Conservation (phyloP, 2,888 invertebrate species). For the Apeira syringaria region DNA sequence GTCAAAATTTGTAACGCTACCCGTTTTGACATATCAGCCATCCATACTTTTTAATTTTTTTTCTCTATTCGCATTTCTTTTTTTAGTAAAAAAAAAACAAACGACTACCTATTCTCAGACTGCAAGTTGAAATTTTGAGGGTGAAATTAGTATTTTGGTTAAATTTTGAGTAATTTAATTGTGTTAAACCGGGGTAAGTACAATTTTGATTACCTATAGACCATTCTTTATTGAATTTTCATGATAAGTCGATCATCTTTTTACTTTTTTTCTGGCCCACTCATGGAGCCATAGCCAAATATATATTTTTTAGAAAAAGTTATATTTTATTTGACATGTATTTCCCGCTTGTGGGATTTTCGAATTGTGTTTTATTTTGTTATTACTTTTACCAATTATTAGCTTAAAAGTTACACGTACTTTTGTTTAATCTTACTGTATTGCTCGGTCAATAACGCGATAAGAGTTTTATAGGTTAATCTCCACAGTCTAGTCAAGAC, state of each 20-base stretch:
- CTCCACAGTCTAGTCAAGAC: too few species aligned
- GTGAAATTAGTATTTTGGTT: constrained; percentile 25
- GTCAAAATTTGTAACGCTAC: neutral
- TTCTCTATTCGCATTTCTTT: constrained; percentile 44
- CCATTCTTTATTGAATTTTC: neutral
- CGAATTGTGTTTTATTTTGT: neutral
- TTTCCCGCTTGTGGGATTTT: constrained; percentile 53
- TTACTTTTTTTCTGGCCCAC: constrained; percentile 38
- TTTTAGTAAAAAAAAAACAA: constrained; percentile 75
- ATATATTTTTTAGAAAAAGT: constrained; percentile 58
- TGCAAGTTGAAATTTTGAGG: constrained; percentile 27
- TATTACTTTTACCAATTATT: too few species aligned
- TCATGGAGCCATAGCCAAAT: constrained; percentile 51
- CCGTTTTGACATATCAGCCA: constrained; percentile 45
- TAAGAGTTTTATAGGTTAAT: too few species aligned
- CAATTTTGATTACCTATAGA: neutral
- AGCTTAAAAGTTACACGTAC: too few species aligned
- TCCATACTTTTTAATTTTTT: constrained; percentile 58
- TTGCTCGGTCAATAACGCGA: too few species aligned
- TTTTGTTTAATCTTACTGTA: too few species aligned
- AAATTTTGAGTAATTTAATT: constrained; percentile 13
- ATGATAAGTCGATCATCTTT: constrained; percentile 30
- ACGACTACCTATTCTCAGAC: constrained; percentile 58
- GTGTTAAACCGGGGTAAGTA: constrained; percentile 16
- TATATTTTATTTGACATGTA: constrained; percentile 52